These are phyloP conservation scores for Rhabditoides inermis DNA, from an alignment of 2,888 invertebrate species.

Conservation along the genomic window DNA sequence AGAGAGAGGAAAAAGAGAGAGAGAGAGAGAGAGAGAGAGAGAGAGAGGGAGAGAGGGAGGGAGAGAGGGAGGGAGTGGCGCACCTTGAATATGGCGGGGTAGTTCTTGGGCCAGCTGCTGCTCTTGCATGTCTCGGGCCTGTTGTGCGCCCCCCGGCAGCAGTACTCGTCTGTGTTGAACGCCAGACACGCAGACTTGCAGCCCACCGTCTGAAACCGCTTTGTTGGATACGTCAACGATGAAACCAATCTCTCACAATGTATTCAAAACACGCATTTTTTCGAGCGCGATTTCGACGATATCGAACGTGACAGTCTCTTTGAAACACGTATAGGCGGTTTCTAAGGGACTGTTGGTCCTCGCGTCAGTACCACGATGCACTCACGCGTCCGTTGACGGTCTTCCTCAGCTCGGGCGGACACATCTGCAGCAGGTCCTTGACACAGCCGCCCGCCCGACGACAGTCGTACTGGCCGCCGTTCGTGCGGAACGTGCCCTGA, in stretches of 20 bases:
- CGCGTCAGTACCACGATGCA: too few species aligned
- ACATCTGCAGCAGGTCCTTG: constrained; percentile 6
- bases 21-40: too few species aligned
- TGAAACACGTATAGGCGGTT: too few species aligned
- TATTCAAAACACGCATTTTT: too few species aligned
- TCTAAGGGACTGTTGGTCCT: too few species aligned
- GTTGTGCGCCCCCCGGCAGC: constrained; percentile 55
- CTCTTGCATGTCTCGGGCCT: constrained; percentile 55
- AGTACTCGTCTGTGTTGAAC: constrained; percentile 56
- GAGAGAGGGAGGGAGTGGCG: too few species aligned
- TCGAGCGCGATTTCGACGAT: too few species aligned
- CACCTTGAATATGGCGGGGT: constrained; percentile 55
- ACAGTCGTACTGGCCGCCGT: constrained; percentile 13
- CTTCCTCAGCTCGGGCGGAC: constrained; percentile 1
- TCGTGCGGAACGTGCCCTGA: constrained; percentile 9
- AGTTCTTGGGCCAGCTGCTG: constrained; percentile 35
- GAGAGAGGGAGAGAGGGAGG: too few species aligned
- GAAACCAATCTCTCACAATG: too few species aligned
- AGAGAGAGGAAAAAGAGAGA: too few species aligned
- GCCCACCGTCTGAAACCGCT: constrained; percentile 50
- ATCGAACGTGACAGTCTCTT: too few species aligned
- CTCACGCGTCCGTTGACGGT: neutral
- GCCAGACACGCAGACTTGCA: constrained; percentile 58
- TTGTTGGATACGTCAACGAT: too few species aligned
- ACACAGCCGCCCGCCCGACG: constrained; percentile 13